Conservation (phyloP, 2,797 vertebrate species). For the Hapalemur alaotrensis region DNA sequence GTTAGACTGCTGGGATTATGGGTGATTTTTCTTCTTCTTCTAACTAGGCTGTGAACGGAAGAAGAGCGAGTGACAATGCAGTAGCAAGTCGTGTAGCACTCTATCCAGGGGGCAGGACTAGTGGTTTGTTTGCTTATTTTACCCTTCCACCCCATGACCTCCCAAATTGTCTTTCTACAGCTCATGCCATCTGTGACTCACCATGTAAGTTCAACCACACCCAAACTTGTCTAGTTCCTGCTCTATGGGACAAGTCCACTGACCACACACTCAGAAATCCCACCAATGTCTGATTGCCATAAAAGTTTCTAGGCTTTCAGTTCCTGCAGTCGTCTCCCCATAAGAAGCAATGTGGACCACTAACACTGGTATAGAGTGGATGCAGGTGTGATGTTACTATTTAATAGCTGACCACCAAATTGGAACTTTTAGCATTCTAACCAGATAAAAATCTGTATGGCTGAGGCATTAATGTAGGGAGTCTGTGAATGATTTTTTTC, state of each 20-base stretch:
- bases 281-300: not conserved
- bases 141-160: not conserved
- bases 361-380: not conserved
- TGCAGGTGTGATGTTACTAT: not conserved
- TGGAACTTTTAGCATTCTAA: not conserved
- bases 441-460: not conserved
- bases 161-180: not conserved
- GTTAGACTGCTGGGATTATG: not conserved
- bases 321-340: not conserved
- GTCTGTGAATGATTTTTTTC: not conserved
- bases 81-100: no score
- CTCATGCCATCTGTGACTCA: not conserved
- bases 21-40: not conserved
- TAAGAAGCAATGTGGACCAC: not conserved
- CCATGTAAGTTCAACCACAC: not conserved
- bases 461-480: not conserved
- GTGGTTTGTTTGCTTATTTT: not conserved
- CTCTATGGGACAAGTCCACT: not conserved
- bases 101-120: not conserved
- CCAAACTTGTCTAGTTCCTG: not conserved
- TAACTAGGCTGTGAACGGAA: not conserved
- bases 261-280: not conserved
- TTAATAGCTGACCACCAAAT: not conserved
- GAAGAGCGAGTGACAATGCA: not conserved
- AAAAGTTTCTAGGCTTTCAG: not conserved